These are phyloP conservation scores for Hypanus sabinus DNA, from an alignment of 2,113 vertebrate genomes.

Conservation along the genomic window DNA sequence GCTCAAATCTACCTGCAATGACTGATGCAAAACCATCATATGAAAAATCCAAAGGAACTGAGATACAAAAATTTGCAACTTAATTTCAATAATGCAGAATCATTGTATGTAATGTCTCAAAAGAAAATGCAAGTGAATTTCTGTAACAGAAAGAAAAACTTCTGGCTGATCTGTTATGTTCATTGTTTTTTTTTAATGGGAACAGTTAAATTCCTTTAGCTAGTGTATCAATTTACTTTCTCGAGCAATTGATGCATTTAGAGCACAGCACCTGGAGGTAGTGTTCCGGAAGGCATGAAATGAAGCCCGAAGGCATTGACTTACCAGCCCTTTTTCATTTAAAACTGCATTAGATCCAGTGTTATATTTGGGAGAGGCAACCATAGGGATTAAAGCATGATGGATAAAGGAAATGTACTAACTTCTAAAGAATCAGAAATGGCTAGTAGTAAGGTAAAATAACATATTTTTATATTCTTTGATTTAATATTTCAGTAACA, in stretches of 20 bases:
- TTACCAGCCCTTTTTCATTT: conserved; percentile 24
- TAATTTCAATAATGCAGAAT: conserved; percentile 75
- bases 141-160: conserved; percentile 38
- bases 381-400: neutral
- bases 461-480: conserved; percentile 32
- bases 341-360: neutral
- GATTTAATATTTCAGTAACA: conserved; percentile 34
- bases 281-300: neutral
- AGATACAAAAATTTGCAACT: conserved; percentile 60
- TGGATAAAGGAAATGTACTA: conserved; percentile 16
- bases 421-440: neutral
- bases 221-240: conserved; percentile 6
- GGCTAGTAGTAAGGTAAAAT: neutral
- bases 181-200: conserved; percentile 11
- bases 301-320: neutral
- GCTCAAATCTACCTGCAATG: conserved; percentile 85
- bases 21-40: conserved; percentile 83
- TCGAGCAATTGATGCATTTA: conserved; percentile 26
- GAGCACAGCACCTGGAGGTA: neutral
- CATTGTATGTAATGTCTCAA: conserved; percentile 58
- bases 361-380: conserved; percentile 7
- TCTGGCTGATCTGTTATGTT: conserved; percentile 20
- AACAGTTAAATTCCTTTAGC: conserved; percentile 25
- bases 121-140: conserved; percentile 47
- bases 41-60: conserved; percentile 82